Conservation (phyloP, 2,797 vertebrate genomes). For the Sebastes hopkinsi region DNA sequence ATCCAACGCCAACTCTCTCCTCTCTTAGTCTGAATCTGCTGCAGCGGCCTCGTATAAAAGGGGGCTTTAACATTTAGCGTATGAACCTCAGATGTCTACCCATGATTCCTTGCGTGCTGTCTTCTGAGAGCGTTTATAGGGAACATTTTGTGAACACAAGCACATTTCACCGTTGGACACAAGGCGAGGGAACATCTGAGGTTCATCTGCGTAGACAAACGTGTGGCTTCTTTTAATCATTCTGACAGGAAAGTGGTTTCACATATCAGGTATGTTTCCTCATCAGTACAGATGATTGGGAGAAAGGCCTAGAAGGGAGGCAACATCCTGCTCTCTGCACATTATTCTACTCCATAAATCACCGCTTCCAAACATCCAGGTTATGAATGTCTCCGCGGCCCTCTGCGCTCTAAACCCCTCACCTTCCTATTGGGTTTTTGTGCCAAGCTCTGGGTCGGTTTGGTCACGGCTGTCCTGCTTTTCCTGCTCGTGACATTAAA, state of each 20-base stretch:
- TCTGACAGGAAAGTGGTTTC: background rate
- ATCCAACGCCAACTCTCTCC: slow-evolving; percentile 5
- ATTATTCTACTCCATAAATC: slow-evolving; percentile 7
- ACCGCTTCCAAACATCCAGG: slow-evolving; percentile 19
- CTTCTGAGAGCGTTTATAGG: slow-evolving; percentile 26
- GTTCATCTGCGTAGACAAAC: slow-evolving; percentile 31
- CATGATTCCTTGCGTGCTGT: slow-evolving; percentile 15
- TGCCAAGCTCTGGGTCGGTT: slow-evolving; percentile 25
- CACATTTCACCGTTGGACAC: slow-evolving; percentile 18
- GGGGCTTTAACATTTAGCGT: slow-evolving; percentile 8
- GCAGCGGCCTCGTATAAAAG: slow-evolving; percentile 28
- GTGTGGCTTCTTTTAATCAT: slow-evolving; percentile 14
- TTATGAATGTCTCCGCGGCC: slow-evolving; percentile 49
- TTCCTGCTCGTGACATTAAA: slow-evolving; percentile 24
- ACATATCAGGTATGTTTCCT: slow-evolving; percentile 24
- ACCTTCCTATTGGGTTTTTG: background rate
- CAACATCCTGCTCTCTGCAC: slow-evolving; percentile 11
- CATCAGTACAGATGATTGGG: background rate
- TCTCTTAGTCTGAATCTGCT: slow-evolving; percentile 43
- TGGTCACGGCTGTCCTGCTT: slow-evolving; percentile 48
- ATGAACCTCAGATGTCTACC: slow-evolving; percentile 55
- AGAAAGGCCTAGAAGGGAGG: background rate
- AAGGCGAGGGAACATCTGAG: slow-evolving; percentile 34
- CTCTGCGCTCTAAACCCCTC: slow-evolving; percentile 7
- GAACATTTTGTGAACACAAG: slow-evolving; percentile 23